Evolutionary conservation across 2,888 invertebrate species (phyloP).

Genomic region (Sphaerophoria rueppellii): DNA sequence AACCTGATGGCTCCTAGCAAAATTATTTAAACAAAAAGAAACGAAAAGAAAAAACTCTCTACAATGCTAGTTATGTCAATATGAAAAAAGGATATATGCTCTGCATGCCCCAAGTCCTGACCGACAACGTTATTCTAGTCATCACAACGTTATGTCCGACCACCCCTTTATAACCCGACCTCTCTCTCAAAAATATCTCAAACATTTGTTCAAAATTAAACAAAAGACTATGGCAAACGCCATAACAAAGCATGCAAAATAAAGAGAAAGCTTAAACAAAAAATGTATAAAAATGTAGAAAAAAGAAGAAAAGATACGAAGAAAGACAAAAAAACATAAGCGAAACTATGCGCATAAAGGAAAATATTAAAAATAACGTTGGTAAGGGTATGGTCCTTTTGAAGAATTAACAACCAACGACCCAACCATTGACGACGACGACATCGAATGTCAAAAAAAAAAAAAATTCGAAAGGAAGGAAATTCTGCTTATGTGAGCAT

Average conservation of each 20-base stretch:
- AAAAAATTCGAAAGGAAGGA: constrained; percentile 39
- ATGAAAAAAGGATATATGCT: constrained; percentile 46
- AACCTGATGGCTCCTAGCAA: constrained; percentile 34
- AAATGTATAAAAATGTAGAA: constrained; percentile 15
- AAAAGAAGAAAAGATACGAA: not conserved
- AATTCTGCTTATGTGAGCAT: constrained; percentile 64
- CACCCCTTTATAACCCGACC: not conserved
- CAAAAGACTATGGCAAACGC: constrained; percentile 62
- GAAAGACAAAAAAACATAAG: constrained; percentile 4
- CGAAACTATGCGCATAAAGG: constrained; percentile 64
- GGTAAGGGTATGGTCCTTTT: constrained; percentile 36
- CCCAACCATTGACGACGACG: not conserved
- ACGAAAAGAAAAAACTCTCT: constrained; percentile 17
- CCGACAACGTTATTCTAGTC: not conserved
- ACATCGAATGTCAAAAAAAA: constrained; percentile 6
- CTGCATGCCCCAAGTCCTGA: constrained; percentile 38
- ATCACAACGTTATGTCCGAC: not conserved
- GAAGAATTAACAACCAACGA: constrained; percentile 14
- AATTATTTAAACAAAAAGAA: constrained; percentile 58
- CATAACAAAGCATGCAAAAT: constrained; percentile 51
- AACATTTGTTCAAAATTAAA: constrained; percentile 68
- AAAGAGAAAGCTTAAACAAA: constrained; percentile 18
- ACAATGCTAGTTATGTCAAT: constrained; percentile 57
- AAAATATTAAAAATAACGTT: constrained; percentile 50
- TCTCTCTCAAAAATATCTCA: constrained; percentile 35